These are phyloP conservation scores for Anhinga anhinga DNA, from an alignment of 2,113 vertebrate genomes.

Conservation along the genomic window DNA sequence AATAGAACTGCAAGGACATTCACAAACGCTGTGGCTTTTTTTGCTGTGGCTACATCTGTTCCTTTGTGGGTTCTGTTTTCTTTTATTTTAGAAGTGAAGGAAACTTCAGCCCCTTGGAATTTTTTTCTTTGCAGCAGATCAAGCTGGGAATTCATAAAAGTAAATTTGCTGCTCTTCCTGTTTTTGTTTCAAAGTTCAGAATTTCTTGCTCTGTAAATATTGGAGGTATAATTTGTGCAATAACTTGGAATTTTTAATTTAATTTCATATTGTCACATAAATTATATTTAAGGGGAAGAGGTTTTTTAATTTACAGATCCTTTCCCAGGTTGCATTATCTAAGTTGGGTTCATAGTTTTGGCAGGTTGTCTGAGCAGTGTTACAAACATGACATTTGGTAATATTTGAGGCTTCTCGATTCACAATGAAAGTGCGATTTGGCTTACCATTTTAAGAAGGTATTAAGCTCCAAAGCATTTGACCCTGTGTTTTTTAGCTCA, in stretches of 20 bases:
- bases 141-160: slow-evolving; percentile 21
- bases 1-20: slow-evolving; percentile 51
- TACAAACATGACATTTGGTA: slow-evolving; percentile 57
- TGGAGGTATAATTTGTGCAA: slow-evolving; percentile 90
- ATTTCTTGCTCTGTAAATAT: slow-evolving; percentile 81
- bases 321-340: slow-evolving; percentile 84
- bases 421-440: slow-evolving; percentile 25
- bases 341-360: slow-evolving; percentile 78
- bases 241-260: slow-evolving; percentile 91
- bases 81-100: slow-evolving; percentile 43
- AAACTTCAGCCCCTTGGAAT: not conserved
- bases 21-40: slow-evolving; percentile 35
- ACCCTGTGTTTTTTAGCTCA: slow-evolving; percentile 47
- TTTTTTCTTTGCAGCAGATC: not conserved
- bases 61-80: not conserved
- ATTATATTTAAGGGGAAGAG: slow-evolving; percentile 80
- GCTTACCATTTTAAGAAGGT: slow-evolving; percentile 23
- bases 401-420: slow-evolving; percentile 61
- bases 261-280: slow-evolving; percentile 84
- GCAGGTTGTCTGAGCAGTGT: slow-evolving; percentile 70
- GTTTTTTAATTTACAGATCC: slow-evolving; percentile 87
- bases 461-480: slow-evolving; percentile 31
- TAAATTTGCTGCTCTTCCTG: slow-evolving; percentile 63
- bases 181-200: slow-evolving; percentile 49
- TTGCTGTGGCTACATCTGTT: slow-evolving; percentile 27